phyloP scores from a whole-genome alignment of 2,113 vertebrate genomes.

The Agapornis roseicollis region DNA sequence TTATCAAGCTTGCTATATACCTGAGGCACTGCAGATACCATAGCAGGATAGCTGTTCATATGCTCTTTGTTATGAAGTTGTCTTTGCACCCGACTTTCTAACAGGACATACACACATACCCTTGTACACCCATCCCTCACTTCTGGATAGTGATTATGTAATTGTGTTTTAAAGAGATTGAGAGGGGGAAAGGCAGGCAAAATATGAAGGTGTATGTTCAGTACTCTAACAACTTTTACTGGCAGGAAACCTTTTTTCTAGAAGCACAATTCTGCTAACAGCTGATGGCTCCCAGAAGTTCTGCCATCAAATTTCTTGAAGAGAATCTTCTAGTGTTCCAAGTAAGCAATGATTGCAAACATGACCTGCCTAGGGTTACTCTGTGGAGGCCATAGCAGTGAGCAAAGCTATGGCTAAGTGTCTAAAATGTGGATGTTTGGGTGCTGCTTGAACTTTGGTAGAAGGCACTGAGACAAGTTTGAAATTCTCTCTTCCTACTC shows the following conservation, averaged over 20 bases:
- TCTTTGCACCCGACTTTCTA: not conserved
- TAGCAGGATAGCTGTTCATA: not conserved
- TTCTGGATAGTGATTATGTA: accelerated
- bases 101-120: accelerated
- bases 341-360: not conserved
- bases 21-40: not conserved
- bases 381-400: not conserved
- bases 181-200: not conserved
- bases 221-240: not conserved
- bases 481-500: not conserved
- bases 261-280: not conserved
- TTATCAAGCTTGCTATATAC: not conserved
- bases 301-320: not conserved
- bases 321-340: not conserved
- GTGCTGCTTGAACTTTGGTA: not conserved
- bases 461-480: not conserved
- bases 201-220: accelerated
- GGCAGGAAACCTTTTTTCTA: not conserved
- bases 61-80: not conserved
- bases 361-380: not conserved
- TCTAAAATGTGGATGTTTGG: accelerated
- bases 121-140: not conserved
- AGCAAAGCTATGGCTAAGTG: not conserved
- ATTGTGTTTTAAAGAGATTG: not conserved
- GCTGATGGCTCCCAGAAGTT: not conserved